Percentiles rank a stretch among this genome's conserved stretches.
These are phyloP conservation scores for Oophaga sylvatica DNA, from an alignment of 2,797 vertebrate species.

Conservation along the genomic window DNA sequence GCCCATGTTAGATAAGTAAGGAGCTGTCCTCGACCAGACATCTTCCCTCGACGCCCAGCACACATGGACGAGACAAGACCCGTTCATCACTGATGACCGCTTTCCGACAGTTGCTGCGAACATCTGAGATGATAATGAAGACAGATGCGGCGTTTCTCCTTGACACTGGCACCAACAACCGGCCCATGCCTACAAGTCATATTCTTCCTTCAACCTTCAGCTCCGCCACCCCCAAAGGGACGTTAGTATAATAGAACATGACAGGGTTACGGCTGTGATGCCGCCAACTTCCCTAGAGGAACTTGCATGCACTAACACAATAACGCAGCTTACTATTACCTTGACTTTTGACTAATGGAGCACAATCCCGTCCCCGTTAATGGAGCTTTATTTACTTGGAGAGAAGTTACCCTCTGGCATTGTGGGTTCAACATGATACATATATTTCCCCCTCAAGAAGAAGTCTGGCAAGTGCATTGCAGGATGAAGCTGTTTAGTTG, in stretches of 20 bases:
- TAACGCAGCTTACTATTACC: constrained; percentile 64
- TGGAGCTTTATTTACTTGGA: constrained; percentile 59
- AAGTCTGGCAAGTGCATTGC: constrained; percentile 9
- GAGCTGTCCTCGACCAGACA: neutral
- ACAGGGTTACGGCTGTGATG: constrained; percentile 67
- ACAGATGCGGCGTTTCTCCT: constrained; percentile 64
- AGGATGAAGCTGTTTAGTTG: constrained; percentile 18
- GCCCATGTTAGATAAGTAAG: neutral
- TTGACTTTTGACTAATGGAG: constrained; percentile 61
- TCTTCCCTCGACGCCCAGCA: neutral
- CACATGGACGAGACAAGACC: neutral
- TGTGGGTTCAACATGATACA: constrained; percentile 46
- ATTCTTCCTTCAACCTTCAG: constrained; percentile 62
- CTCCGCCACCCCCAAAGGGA: constrained; percentile 57
- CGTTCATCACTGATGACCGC: constrained; percentile 44
- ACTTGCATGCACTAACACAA: constrained; percentile 63
- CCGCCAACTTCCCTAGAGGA: constrained; percentile 67
- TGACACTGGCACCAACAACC: constrained; percentile 60
- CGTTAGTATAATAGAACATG: constrained; percentile 67
- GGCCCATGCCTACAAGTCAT: constrained; percentile 63
- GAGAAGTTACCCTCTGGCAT: constrained; percentile 35
- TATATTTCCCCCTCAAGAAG: constrained; percentile 31
- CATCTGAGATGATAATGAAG: constrained; percentile 61
- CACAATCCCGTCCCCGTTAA: constrained; percentile 44
- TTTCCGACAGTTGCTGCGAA: constrained; percentile 67